Conservation (phyloP, 92 coral and sea anemone genomes). For the Epizoanthus scotinus region DNA sequence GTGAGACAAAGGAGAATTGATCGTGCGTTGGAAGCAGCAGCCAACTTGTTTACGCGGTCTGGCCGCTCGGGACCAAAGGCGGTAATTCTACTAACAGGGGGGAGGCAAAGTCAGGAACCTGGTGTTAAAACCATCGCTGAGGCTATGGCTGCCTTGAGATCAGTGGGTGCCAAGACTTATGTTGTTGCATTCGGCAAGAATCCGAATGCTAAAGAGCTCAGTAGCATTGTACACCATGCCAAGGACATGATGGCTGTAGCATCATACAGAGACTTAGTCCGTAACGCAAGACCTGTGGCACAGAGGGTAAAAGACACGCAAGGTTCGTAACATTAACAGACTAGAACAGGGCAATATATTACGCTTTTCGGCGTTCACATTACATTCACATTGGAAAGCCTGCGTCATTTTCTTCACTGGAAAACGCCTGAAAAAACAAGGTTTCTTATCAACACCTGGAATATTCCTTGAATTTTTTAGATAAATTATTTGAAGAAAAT, state of each 20-base stretch:
- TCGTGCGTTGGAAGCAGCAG: slow-evolving; percentile 56
- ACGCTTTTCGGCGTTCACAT: not conserved
- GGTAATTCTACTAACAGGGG: slow-evolving; percentile 58
- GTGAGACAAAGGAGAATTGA: slow-evolving; percentile 51
- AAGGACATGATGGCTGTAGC: not conserved
- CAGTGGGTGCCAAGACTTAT: slow-evolving; percentile 57
- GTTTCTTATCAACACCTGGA: no score
- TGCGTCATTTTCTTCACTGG: no score
- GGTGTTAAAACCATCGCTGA: slow-evolving; percentile 28
- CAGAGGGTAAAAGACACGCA: slow-evolving; percentile 16
- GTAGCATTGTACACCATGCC: slow-evolving; percentile 7
- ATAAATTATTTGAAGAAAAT: no score
- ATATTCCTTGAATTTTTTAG: no score
- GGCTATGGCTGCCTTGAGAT: slow-evolving; percentile 41
- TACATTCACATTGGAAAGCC: not conserved
- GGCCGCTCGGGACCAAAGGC: slow-evolving; percentile 37
- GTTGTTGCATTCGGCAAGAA: slow-evolving; percentile 43
- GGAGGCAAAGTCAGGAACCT: slow-evolving; percentile 43
- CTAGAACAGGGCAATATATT: no score
- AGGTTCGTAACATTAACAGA: not conserved
- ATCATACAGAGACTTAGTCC: slow-evolving; percentile 10
- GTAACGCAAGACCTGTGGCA: slow-evolving; percentile 18
- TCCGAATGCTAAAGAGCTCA: slow-evolving; percentile 36
- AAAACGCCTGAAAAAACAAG: no score
- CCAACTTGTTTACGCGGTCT: slow-evolving; percentile 29